These are phyloP conservation scores for Anolis carolinensis DNA, from an alignment of 2,113 vertebrate genomes.

Conservation along the genomic window DNA sequence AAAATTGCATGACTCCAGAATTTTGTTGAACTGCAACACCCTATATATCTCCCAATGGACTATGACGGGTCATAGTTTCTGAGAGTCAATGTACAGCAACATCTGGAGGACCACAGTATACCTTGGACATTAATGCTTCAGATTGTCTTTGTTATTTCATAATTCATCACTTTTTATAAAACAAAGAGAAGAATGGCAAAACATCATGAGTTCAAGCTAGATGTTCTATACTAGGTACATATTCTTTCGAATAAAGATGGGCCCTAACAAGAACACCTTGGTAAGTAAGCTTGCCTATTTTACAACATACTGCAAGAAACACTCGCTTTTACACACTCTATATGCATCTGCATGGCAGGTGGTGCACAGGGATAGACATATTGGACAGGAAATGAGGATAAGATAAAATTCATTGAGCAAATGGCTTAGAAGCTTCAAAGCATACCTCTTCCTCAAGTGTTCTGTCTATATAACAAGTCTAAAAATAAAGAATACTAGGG, in stretches of 20 bases:
- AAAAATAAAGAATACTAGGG: conserved; percentile 30
- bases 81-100: no score
- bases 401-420: conserved; percentile 23
- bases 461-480: conserved; percentile 23
- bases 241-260: conserved; percentile 1
- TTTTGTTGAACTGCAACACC: no score
- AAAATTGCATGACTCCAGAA: no score
- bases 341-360: neutral
- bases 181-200: neutral
- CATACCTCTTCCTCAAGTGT: conserved; percentile 17
- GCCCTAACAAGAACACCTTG: neutral
- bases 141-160: neutral
- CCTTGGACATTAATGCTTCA: no score
- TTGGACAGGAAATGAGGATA: conserved; percentile 9
- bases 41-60: no score
- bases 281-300: neutral
- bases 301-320: neutral
- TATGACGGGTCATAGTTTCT: no score
- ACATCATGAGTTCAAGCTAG: conserved; percentile 1
- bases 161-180: neutral
- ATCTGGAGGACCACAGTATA: no score
- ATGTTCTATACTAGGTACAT: neutral
- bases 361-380: neutral
- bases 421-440: conserved; percentile 24
- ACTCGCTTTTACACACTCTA: conserved; percentile 2